These are phyloP conservation scores for Nixonia krombeini DNA, from an alignment of 1,140 invertebrate species.

Conservation along the genomic window DNA sequence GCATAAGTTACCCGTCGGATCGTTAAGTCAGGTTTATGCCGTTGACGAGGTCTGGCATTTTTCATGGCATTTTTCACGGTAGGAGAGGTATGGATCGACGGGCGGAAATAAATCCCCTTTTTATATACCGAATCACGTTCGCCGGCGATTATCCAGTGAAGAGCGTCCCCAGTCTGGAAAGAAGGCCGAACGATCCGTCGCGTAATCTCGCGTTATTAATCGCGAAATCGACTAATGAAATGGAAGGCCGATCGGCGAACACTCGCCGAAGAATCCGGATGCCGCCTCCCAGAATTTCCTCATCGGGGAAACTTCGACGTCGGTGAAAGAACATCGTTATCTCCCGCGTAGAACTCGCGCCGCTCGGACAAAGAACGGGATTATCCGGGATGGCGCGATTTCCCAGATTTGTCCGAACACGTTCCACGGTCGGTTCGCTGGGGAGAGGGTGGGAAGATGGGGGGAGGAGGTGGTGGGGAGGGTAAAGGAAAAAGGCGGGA, in stretches of 20 bases:
- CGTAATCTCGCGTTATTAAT: constrained; percentile 47
- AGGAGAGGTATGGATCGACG: constrained; percentile 1
- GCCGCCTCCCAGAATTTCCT: too few relatives aligned
- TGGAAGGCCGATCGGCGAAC: constrained; percentile 37
- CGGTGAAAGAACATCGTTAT: neutral
- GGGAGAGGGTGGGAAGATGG: too few relatives aligned
- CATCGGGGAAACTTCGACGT: constrained; percentile 31
- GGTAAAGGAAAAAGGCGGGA: too few relatives aligned
- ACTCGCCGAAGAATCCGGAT: too few relatives aligned
- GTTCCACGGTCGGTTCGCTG: too few relatives aligned
- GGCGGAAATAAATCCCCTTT: constrained; percentile 25
- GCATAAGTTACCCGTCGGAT: too few relatives aligned
- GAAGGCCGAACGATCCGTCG: constrained; percentile 14
- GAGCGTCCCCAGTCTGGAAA: constrained; percentile 12
- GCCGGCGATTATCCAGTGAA: constrained; percentile 19
- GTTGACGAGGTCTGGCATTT: neutral
- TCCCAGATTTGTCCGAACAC: too few relatives aligned
- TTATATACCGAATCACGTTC: constrained; percentile 19
- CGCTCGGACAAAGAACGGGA: neutral
- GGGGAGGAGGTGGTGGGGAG: too few relatives aligned
- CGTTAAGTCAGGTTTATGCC: constrained; percentile 1
- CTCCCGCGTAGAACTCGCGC: neutral
- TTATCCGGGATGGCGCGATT: too few relatives aligned
- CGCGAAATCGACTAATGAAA: constrained; percentile 44
- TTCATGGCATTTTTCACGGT: neutral